Evolutionary conservation across 1,140 invertebrate genomes (phyloP).

Genomic region (Pseudobourletiella spinata): DNA sequence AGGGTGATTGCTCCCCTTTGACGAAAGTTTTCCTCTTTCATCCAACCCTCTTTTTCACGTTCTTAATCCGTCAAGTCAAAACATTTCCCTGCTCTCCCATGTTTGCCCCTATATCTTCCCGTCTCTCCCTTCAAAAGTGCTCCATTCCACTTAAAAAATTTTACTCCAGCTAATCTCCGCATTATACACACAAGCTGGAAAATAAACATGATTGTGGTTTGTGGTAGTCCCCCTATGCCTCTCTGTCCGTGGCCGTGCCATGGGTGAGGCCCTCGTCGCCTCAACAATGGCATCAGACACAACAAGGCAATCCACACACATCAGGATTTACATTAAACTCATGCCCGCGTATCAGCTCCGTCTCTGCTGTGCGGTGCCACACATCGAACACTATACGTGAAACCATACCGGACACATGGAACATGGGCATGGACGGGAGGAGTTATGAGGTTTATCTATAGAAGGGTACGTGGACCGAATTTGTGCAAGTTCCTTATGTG

Average conservation of each 20-base stretch:
- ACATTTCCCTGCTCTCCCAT: conserved; percentile 16
- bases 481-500: no score
- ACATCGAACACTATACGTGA: no score
- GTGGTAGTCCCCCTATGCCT: background rate
- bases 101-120: no score
- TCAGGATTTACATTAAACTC: no score
- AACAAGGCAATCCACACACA: no score
- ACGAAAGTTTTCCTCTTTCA: conserved; percentile 10
- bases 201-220: no score
- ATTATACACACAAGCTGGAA: no score
- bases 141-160: background rate
- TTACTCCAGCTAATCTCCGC: background rate
- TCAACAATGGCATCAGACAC: background rate
- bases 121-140: background rate
- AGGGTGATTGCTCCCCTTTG: no score
- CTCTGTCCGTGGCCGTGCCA: background rate
- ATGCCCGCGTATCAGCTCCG: no score
- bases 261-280: background rate
- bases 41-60: conserved; percentile 5
- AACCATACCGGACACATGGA: no score
- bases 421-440: no score
- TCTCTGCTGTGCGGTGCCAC: no score
- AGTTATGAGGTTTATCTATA: background rate
- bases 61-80: conserved; percentile 20
- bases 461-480: background rate